Evolutionary conservation across 2,113 vertebrate species (phyloP), one percentile per base, ranked within the genome.

Genomic region (Holacanthus passer): DNA sequence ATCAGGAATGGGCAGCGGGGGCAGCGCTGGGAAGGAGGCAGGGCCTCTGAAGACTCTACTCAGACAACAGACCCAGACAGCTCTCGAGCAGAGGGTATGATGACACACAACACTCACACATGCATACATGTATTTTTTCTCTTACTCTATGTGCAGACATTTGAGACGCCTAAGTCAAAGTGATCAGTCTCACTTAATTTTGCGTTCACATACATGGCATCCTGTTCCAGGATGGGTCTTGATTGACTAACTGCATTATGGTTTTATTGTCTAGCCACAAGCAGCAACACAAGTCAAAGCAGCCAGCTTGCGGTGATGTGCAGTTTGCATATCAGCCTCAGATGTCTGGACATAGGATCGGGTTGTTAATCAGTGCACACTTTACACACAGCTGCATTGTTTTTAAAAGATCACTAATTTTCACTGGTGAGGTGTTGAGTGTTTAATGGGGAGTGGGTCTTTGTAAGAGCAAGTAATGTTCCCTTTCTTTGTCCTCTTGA

Each of bases 1-100:
- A 92, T 84, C 94, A 99, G 98, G 98, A 93, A 99, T 99, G 97
- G 98, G 98, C 91, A 99, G 98, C 88, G 98, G 98, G 86, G 98
- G 98, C 83, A 99, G 98, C 78, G 97, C 94, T 62, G 98, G 98
- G 85, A 99, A 99, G 95, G 98, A 99, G 91, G 97, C 96, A 35
- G 98, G 97, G 66, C 96, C 97, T 31, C 94, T 99, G 92, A 99
- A 99, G 96, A 96, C 96, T 62, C 97, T 99, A 14, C 93, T 99
- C 83, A 96, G 98, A 84, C 98, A 99, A 65, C 98, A 99, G 94
- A 99, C 98, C 0, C 98, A 99, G 85, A 96, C 97, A 16, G 97
- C 98, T 65, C 90, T 99, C 81, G 98, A 99, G 47, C 98, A 99
- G 93, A 96, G 98, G 97, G 98, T 99, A 98, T 91, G 79, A 45